Evolutionary conservation across 1,140 invertebrate species (phyloP).

Genomic region (Pygmarrhopalites habei): DNA sequence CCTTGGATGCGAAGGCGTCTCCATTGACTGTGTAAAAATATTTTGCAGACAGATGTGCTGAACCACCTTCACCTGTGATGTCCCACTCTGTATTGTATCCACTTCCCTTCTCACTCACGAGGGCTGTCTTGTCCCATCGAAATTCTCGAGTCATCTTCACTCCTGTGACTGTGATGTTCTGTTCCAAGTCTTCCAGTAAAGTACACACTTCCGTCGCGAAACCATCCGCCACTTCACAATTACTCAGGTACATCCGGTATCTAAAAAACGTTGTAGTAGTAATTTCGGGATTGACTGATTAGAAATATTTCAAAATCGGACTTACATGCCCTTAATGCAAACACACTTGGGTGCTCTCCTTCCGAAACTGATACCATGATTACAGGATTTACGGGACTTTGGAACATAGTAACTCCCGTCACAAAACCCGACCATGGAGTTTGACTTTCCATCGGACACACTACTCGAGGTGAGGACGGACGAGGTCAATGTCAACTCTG

Average conservation of each 20-base stretch:
- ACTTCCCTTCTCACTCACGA: constrained; percentile 5
- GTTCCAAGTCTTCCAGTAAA: not conserved
- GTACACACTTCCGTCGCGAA: constrained; percentile 22
- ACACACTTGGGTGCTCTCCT: constrained; percentile 13
- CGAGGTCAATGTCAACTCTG: too few relatives aligned
- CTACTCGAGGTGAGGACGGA: too few relatives aligned
- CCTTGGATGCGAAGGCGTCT: not conserved
- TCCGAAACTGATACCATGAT: constrained; percentile 19
- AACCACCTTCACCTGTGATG: constrained; percentile 6
- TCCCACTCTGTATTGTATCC: constrained; percentile 20
- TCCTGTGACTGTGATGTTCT: not conserved
- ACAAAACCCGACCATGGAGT: constrained; percentile 10
- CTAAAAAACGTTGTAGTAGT: not conserved
- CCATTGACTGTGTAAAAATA: constrained; percentile 12
- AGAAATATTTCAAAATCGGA: not conserved
- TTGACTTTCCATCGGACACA: not conserved
- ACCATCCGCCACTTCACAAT: constrained; percentile 19
- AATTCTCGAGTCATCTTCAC: constrained; percentile 16
- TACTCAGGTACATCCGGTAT: constrained; percentile 19
- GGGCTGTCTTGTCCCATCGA: constrained; percentile 13
- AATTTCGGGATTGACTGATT: not conserved
- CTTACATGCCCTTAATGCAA: constrained; percentile 29
- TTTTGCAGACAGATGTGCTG: not conserved
- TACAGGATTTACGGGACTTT: constrained; percentile 4
- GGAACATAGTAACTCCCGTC: constrained; percentile 1